phyloP scores from a whole-genome alignment of 2,113 vertebrate species.

The Xenus cinereus region DNA sequence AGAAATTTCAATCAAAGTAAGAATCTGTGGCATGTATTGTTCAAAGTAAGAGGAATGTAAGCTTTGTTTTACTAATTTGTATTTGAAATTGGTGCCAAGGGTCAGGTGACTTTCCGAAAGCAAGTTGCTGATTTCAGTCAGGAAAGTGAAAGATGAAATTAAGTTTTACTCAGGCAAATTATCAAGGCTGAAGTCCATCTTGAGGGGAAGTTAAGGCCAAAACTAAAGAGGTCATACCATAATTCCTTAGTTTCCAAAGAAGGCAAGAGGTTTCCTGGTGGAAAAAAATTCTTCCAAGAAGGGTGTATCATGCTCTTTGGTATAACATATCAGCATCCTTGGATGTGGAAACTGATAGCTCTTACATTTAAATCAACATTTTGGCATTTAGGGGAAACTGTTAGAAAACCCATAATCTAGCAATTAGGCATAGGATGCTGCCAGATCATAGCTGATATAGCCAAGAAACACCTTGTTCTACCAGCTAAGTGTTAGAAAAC shows the following conservation, averaged over 20 bases:
- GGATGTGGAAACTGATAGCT: background rate
- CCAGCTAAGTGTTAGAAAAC: background rate
- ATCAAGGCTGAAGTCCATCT: background rate
- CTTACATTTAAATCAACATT: background rate
- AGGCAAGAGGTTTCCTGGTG: background rate
- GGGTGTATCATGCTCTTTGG: fast-evolving
- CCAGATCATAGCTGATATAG: background rate
- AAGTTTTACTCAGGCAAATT: background rate
- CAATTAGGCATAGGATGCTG: background rate
- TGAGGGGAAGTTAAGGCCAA: background rate
- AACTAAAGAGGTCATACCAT: background rate
- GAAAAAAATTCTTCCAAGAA: background rate
- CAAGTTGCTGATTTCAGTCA: background rate
- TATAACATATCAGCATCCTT: background rate
- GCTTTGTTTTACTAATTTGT: background rate
- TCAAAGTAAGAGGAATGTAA: background rate
- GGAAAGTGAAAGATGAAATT: background rate
- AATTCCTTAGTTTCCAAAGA: background rate
- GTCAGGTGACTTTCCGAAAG: background rate
- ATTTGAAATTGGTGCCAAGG: background rate
- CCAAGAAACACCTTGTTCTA: background rate
- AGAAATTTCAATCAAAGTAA: background rate
- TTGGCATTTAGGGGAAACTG: background rate
- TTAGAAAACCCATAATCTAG: background rate
- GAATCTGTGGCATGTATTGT: background rate